Evolutionary conservation across 2,888 invertebrate species (phyloP).

Genomic region (Mechanitis mazaeus): DNA sequence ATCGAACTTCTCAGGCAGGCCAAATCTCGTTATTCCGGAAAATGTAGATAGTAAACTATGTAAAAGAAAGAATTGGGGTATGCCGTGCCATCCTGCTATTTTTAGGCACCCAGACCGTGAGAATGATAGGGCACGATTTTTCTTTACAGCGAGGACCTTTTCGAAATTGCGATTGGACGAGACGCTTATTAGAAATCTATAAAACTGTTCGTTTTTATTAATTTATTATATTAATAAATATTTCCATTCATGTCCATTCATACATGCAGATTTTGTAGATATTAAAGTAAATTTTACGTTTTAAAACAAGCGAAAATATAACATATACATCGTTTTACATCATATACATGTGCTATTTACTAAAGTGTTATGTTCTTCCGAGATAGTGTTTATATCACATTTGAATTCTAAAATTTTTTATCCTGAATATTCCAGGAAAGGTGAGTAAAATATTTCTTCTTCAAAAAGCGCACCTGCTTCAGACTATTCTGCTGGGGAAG

Average conservation of each 20-base stretch:
- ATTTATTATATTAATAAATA: neutral
- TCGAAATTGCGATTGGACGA: constrained; percentile 9
- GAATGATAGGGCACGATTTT: constrained; percentile 20
- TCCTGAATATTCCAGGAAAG: constrained; percentile 5
- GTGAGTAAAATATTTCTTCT: constrained; percentile 13
- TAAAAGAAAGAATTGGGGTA: constrained; percentile 17
- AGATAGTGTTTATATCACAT: neutral
- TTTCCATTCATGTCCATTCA: no score
- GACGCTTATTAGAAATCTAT: constrained; percentile 4
- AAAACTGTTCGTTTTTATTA: neutral
- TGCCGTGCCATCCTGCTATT: constrained; percentile 13
- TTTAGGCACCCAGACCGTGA: constrained; percentile 8
- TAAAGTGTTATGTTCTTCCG: no score
- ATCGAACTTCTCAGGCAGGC: constrained; percentile 23
- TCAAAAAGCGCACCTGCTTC: constrained; percentile 20
- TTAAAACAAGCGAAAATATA: no score
- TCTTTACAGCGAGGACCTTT: constrained; percentile 16
- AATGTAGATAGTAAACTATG: constrained; percentile 34
- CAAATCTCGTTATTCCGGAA: constrained; percentile 33
- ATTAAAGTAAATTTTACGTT: no score
- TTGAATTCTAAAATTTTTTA: constrained; percentile 6
- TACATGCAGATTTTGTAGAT: neutral
- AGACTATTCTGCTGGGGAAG: constrained; percentile 12
- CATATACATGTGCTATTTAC: no score
- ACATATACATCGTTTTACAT: no score